These are phyloP conservation scores for Proisotoma minuta DNA, from an alignment of 2,888 invertebrate genomes.

Conservation along the genomic window DNA sequence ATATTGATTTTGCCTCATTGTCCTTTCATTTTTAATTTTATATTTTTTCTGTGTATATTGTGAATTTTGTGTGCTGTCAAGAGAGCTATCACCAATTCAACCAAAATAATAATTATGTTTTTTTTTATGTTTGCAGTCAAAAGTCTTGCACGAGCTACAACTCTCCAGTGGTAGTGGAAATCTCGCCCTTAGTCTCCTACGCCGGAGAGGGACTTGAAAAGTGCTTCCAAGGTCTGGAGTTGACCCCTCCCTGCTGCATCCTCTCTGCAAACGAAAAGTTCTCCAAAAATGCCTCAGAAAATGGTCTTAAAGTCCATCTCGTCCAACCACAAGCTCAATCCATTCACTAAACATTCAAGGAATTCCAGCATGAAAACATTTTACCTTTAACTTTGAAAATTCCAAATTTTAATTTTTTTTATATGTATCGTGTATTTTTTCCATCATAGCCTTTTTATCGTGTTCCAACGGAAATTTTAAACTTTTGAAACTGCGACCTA, in stretches of 20 bases:
- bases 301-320: background rate
- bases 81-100: background rate
- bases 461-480: too few species aligned
- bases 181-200: slow-evolving; percentile 85
- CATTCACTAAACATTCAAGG: too few species aligned
- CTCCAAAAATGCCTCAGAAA: slow-evolving; percentile 11
- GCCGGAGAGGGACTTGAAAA: slow-evolving; percentile 77
- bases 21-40: slow-evolving; percentile 1
- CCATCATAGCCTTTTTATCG: too few species aligned
- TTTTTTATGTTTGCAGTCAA: slow-evolving; percentile 49
- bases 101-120: slow-evolving; percentile 4
- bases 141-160: slow-evolving; percentile 51
- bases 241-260: slow-evolving; percentile 59
- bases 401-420: too few species aligned
- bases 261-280: slow-evolving; percentile 31
- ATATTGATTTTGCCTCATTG: background rate
- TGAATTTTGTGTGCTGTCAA: slow-evolving; percentile 10
- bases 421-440: too few species aligned
- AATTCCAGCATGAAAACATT: too few species aligned
- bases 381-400: too few species aligned
- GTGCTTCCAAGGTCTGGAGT: slow-evolving; percentile 63
- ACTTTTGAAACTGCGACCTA: too few species aligned
- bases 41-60: slow-evolving; percentile 7
- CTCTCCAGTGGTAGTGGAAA: slow-evolving; percentile 64
- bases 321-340: background rate